These are phyloP conservation scores for Eretmocerus hayati DNA, from an alignment of 2,888 invertebrate genomes.

Conservation along the genomic window DNA sequence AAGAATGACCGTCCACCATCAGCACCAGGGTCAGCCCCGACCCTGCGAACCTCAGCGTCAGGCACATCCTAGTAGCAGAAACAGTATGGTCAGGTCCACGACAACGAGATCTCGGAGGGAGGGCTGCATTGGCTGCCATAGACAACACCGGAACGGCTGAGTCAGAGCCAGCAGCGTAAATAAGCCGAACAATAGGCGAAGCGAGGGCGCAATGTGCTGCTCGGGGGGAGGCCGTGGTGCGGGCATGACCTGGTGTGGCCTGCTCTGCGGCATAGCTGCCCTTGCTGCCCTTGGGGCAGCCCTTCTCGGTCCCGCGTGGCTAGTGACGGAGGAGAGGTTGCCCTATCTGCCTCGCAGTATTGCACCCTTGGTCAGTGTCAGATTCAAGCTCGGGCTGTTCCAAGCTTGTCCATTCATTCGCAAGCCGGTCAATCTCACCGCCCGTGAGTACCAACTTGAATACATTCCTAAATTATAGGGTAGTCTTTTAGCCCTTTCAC, in stretches of 20 bases:
- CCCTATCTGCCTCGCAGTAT: slow-evolving; percentile 33
- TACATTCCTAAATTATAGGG: too few species aligned
- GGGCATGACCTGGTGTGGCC: slow-evolving; percentile 40
- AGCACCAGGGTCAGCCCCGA: too few species aligned
- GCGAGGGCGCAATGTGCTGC: slow-evolving; percentile 36
- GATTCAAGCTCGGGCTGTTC: slow-evolving; percentile 42
- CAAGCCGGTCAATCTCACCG: slow-evolving; percentile 39
- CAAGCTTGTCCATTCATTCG: slow-evolving; percentile 41
- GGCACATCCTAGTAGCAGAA: too few species aligned
- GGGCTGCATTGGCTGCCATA: too few species aligned
- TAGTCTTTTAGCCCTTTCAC: too few species aligned
- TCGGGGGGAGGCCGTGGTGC: slow-evolving; percentile 27
- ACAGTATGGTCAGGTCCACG: too few species aligned
- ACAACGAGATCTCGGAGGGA: too few species aligned
- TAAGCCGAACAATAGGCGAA: not conserved
- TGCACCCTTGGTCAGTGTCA: slow-evolving; percentile 36
- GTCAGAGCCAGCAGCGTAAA: too few species aligned
- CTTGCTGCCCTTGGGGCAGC: slow-evolving; percentile 42
- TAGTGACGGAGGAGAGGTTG: slow-evolving; percentile 41
- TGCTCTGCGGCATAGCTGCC: slow-evolving; percentile 43
- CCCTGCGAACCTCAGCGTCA: too few species aligned
- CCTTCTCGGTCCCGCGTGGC: slow-evolving; percentile 43
- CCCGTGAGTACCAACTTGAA: slow-evolving; percentile 43
- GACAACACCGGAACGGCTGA: too few species aligned
- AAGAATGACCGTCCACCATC: too few species aligned